Percentiles rank a stretch among this genome's conserved stretches.
Evolutionary conservation across 2,113 vertebrate genomes (phyloP).

Genomic region (Cariama cristata): DNA sequence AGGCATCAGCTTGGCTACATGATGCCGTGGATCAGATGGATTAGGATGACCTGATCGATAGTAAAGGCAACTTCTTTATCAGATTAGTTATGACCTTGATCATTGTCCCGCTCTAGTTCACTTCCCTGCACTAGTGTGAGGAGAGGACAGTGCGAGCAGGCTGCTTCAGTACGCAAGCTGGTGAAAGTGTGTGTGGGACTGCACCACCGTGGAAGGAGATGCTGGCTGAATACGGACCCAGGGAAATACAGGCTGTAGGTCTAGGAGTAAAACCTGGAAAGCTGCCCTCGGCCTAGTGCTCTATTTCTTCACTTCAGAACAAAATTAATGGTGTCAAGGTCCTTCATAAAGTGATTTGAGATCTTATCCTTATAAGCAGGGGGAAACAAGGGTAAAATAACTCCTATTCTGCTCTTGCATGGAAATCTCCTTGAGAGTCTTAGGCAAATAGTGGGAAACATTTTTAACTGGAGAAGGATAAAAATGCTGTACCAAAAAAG

Average conservation of each 20-base stretch:
- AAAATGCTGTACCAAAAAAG: background rate
- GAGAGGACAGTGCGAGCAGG: background rate
- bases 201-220: background rate
- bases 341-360: background rate
- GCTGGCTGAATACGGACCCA: background rate
- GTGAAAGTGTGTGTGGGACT: background rate
- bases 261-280: conserved; percentile 38
- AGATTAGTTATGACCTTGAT: background rate
- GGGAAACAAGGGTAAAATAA: background rate
- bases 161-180: background rate
- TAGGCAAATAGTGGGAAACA: background rate
- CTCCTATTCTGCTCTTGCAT: background rate
- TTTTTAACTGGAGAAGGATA: conserved; percentile 2
- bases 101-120: background rate
- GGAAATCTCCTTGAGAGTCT: background rate
- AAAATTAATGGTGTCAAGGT: background rate
- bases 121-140: background rate
- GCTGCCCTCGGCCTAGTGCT: background rate
- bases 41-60: background rate
- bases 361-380: background rate
- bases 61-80: background rate
- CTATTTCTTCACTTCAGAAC: background rate
- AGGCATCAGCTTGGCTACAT: background rate
- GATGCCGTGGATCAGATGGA: background rate
- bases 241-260: background rate